A percentile compares a stretch with the other conserved stretches of the same genome.
Evolutionary conservation across 2,113 vertebrate species (phyloP).

Genomic region (Melospiza georgiana): DNA sequence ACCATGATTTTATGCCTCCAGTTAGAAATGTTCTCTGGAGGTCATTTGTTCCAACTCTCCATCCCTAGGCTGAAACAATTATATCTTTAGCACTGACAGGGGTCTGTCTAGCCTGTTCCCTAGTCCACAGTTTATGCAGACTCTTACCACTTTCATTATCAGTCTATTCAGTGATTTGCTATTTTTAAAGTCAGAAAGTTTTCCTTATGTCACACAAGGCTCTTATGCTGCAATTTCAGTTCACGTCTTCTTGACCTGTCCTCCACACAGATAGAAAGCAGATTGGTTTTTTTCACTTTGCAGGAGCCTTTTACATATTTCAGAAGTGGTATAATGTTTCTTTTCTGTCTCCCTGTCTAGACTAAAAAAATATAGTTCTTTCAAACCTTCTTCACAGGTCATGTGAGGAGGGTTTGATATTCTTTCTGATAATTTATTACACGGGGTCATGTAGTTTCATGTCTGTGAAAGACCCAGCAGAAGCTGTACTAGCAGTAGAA

Average conservation of each 20-base stretch:
- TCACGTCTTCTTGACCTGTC: conserved; percentile 25
- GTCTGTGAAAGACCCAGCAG: background rate
- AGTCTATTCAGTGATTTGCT: background rate
- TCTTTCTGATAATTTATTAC: background rate
- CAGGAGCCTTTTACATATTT: conserved; percentile 12
- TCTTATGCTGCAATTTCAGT: background rate
- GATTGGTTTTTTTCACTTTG: background rate
- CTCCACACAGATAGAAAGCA: conserved; percentile 17
- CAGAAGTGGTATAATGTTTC: background rate
- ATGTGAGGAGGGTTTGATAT: background rate
- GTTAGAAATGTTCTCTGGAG: background rate
- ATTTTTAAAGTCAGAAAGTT: conserved; percentile 35
- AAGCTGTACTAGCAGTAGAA: background rate
- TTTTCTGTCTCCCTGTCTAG: conserved; percentile 20
- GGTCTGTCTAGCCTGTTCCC: background rate
- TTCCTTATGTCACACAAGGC: background rate
- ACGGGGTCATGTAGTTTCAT: background rate
- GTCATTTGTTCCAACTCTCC: background rate
- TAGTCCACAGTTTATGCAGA: background rate
- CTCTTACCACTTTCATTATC: background rate
- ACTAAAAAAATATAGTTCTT: background rate
- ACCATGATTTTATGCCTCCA: background rate
- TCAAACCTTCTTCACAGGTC: background rate
- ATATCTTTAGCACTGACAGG: background rate
- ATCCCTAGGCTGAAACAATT: background rate